These are phyloP conservation scores for Tonatia bakeri DNA, from an alignment of 2,113 vertebrate genomes.

Conservation along the genomic window DNA sequence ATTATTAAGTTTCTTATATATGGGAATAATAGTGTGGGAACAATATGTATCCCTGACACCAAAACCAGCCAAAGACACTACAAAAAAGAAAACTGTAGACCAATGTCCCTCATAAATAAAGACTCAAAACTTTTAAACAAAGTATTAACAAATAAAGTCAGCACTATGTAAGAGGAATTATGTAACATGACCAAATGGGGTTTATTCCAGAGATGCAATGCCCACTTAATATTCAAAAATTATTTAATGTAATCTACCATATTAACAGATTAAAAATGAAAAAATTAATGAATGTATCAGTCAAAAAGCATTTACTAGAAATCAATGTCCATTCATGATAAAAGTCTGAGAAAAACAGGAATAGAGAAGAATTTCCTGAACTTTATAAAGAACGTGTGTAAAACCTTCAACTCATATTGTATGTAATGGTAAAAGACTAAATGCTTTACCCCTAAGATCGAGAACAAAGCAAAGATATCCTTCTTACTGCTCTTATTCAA, in stretches of 20 bases:
- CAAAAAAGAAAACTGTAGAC: too few relatives aligned
- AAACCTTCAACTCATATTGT: background rate
- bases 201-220: background rate
- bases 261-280: background rate
- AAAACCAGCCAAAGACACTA: too few relatives aligned
- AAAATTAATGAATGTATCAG: background rate
- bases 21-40: background rate
- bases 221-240: background rate
- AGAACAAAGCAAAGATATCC: too few relatives aligned
- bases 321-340: background rate
- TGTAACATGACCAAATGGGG: background rate
- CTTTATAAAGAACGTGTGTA: background rate
- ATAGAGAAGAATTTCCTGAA: background rate
- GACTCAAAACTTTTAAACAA: background rate
- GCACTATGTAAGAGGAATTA: background rate
- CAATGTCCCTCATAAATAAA: too few relatives aligned
- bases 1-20: background rate
- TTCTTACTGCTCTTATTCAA: too few relatives aligned
- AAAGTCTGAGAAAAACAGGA: background rate
- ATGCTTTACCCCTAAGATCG: too few relatives aligned
- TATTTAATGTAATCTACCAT: background rate
- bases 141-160: background rate
- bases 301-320: background rate
- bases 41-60: background rate
- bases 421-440: too few relatives aligned